Conservation (phyloP, 2,888 invertebrate species). For the Mantis religiosa region DNA sequence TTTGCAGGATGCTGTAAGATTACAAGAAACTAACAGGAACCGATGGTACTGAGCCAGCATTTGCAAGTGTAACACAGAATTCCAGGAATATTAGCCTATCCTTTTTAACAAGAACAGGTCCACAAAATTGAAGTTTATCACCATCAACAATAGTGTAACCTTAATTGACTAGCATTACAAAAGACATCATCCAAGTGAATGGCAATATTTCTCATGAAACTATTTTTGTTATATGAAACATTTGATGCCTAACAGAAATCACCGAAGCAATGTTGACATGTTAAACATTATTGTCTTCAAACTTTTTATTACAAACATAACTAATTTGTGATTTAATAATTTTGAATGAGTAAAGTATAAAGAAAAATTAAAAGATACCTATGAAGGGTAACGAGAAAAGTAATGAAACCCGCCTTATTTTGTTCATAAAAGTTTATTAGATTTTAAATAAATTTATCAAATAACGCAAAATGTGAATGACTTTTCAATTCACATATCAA, state of each 20-base stretch:
- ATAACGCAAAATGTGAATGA: too few relatives aligned
- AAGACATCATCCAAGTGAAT: constrained; percentile 64
- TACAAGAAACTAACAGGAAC: too few relatives aligned
- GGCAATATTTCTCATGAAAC: constrained; percentile 70
- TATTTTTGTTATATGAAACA: constrained; percentile 38
- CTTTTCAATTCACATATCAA: too few relatives aligned
- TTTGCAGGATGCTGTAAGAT: constrained; percentile 55
- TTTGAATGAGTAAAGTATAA: too few relatives aligned
- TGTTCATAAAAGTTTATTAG: too few relatives aligned
- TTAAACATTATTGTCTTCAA: too few relatives aligned
- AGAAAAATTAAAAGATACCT: too few relatives aligned
- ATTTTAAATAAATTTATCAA: too few relatives aligned
- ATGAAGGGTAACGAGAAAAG: too few relatives aligned
- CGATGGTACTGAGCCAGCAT: constrained; percentile 55
- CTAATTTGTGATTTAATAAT: too few relatives aligned
- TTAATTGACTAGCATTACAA: constrained; percentile 63
- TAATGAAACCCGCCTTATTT: too few relatives aligned
- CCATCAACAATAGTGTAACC: constrained; percentile 65
- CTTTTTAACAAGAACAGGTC: constrained; percentile 58
- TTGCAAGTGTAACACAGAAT: constrained; percentile 42
- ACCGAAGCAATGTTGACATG: background rate
- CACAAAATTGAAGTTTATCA: constrained; percentile 69
- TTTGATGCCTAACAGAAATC: background rate
- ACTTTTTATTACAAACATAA: too few relatives aligned
- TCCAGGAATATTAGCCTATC: constrained; percentile 41